phyloP scores from a whole-genome alignment of 2,113 vertebrate genomes.

The Verasper variegatus region DNA sequence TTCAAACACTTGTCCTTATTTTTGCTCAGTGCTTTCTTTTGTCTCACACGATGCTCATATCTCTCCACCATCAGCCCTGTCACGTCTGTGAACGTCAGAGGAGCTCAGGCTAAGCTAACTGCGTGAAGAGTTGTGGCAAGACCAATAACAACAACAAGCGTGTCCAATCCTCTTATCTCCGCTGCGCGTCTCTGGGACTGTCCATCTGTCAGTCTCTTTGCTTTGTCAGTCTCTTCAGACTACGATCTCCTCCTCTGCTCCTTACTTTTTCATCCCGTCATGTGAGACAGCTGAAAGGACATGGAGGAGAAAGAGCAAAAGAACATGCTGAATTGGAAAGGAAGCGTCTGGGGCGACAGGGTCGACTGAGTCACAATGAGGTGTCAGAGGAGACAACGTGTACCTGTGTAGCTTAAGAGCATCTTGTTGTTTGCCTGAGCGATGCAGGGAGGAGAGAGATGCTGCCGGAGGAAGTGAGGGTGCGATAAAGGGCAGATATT shows the following conservation, averaged over 20 bases:
- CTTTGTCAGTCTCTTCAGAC: too few relatives aligned
- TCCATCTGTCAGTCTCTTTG: conserved; percentile 81
- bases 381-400: conserved; percentile 3
- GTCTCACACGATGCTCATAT: conserved; percentile 5
- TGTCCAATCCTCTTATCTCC: conserved; percentile 82
- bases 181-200: conserved; percentile 65
- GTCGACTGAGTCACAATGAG: conserved; percentile 8
- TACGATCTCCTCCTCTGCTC: conserved; percentile 44
- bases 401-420: background rate
- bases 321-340: conserved; percentile 1
- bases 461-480: conserved; percentile 19
- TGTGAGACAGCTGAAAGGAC: conserved; percentile 20
- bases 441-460: conserved; percentile 18
- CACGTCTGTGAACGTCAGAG: conserved; percentile 12
- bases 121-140: conserved; percentile 64
- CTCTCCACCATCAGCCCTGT: conserved; percentile 7
- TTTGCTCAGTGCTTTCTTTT: conserved; percentile 9
- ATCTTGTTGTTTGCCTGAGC: conserved; percentile 7
- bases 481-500: conserved; percentile 43
- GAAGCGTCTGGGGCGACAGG: background rate
- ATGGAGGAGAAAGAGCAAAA: conserved; percentile 26
- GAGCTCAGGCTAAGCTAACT: conserved; percentile 46
- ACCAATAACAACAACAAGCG: conserved; percentile 61
- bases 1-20: background rate
- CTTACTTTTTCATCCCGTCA: conserved; percentile 23